Conservation (phyloP, 2,113 vertebrate species). For the Corythoichthys intestinalis region DNA sequence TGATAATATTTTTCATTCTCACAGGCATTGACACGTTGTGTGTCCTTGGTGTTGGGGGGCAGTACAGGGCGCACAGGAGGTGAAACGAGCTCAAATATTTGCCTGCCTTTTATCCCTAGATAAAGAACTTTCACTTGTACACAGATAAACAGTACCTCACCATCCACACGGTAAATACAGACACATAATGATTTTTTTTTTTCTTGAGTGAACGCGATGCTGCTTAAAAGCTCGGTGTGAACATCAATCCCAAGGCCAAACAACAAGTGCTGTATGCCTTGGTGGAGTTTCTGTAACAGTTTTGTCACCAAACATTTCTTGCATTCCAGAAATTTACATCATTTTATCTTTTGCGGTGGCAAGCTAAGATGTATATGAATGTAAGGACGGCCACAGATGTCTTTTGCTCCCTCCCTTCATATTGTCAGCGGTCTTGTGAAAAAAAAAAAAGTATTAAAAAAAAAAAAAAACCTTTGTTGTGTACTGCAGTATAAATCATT, state of each 20-base stretch:
- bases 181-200: neutral
- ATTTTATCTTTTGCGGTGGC: neutral
- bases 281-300: constrained; percentile 11
- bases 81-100: constrained; percentile 47
- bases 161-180: constrained; percentile 20
- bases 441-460: constrained; percentile 17
- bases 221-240: constrained; percentile 58
- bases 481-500: constrained; percentile 70
- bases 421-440: constrained; percentile 56
- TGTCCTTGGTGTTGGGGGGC: constrained; percentile 29
- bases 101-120: constrained; percentile 48
- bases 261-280: constrained; percentile 6
- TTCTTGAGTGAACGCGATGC: constrained; percentile 25
- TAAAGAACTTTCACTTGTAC: constrained; percentile 49
- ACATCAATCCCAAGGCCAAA: constrained; percentile 55
- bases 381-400: constrained; percentile 39
- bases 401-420: constrained; percentile 17
- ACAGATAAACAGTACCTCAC: constrained; percentile 29
- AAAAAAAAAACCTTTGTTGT: constrained; percentile 59
- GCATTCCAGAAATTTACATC: constrained; percentile 23
- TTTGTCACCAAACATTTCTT: constrained; percentile 1
- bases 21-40: constrained; percentile 61
- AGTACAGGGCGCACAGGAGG: constrained; percentile 11
- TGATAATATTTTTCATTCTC: constrained; percentile 56
- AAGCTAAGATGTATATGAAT: constrained; percentile 10